Percentiles rank a stretch among this genome's conserved stretches.
Conservation (phyloP, 2,797 vertebrate genomes). For the Botia kubotai region DNA sequence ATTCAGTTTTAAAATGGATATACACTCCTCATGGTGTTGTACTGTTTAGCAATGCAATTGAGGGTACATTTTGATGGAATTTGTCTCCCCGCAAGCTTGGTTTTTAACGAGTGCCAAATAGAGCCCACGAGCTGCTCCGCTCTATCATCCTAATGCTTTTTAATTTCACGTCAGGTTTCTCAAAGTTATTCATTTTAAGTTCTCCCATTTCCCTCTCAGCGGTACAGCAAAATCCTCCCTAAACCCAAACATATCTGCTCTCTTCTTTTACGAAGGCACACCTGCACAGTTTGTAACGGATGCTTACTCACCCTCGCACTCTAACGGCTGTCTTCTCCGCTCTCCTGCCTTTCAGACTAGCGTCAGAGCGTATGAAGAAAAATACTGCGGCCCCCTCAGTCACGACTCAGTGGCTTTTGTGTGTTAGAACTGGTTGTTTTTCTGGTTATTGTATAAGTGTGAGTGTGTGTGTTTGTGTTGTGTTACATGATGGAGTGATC, state of each 20-base stretch:
- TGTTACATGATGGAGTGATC: slow-evolving; percentile 14
- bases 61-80: slow-evolving; percentile 31
- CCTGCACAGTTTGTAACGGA: slow-evolving; percentile 33
- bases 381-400: slow-evolving; percentile 75
- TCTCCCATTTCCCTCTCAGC: slow-evolving; percentile 17
- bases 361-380: slow-evolving; percentile 75
- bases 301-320: slow-evolving; percentile 19
- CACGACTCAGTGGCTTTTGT: slow-evolving; percentile 71
- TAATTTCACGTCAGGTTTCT: slow-evolving; percentile 34
- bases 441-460: slow-evolving; percentile 42
- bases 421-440: slow-evolving; percentile 42
- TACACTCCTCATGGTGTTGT: slow-evolving; percentile 4
- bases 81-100: slow-evolving; percentile 7
- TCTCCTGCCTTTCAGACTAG: slow-evolving; percentile 66
- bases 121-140: slow-evolving; percentile 17
- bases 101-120: slow-evolving; percentile 36
- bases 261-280: slow-evolving; percentile 48
- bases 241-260: slow-evolving; percentile 36
- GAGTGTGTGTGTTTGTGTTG: slow-evolving; percentile 17
- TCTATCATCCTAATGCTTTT: slow-evolving; percentile 37
- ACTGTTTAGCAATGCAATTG: background rate
- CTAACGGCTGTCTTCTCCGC: slow-evolving; percentile 20
- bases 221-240: slow-evolving; percentile 18
- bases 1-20: slow-evolving; percentile 23
- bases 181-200: slow-evolving; percentile 30